A percentile compares a stretch with the other conserved stretches of the same genome.
Conservation (phyloP, 2,888 invertebrate genomes). For the Dryocosmus kuriphilus region DNA sequence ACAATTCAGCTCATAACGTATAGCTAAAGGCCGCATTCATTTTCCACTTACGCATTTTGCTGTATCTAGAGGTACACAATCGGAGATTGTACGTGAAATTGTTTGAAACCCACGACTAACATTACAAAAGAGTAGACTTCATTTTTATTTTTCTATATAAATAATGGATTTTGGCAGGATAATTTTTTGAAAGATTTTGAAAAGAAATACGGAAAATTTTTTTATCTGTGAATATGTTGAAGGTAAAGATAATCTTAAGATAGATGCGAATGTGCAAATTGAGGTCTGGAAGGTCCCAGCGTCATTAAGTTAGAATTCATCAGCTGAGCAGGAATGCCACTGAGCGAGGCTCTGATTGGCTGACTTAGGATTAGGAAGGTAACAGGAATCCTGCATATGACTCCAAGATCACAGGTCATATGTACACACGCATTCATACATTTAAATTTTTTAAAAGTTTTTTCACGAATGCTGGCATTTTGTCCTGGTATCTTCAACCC, state of each 20-base stretch:
- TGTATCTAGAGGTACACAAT: too few species aligned
- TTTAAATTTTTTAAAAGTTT: neutral
- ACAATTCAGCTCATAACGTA: neutral
- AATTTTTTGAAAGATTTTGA: too few species aligned
- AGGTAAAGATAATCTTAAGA: neutral
- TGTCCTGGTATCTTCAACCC: neutral
- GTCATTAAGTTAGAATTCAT: neutral
- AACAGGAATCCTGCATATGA: neutral
- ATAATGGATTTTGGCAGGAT: too few species aligned
- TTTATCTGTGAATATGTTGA: neutral
- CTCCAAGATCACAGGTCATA: neutral
- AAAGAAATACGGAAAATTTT: too few species aligned
- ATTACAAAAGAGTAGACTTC: neutral
- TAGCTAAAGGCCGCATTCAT: neutral
- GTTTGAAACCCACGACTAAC: neutral
- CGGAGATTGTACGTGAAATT: neutral
- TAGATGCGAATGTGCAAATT: neutral
- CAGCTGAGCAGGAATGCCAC: neutral
- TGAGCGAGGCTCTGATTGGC: neutral
- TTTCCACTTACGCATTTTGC: constrained; percentile 1
- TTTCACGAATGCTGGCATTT: constrained; percentile 8
- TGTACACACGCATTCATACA: neutral
- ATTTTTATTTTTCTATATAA: too few species aligned
- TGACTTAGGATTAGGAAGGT: neutral
- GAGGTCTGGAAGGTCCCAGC: neutral